Base-by-base conservation (phyloP, 2,888 invertebrate species). In the Siphlonurus alternatus region DNA sequence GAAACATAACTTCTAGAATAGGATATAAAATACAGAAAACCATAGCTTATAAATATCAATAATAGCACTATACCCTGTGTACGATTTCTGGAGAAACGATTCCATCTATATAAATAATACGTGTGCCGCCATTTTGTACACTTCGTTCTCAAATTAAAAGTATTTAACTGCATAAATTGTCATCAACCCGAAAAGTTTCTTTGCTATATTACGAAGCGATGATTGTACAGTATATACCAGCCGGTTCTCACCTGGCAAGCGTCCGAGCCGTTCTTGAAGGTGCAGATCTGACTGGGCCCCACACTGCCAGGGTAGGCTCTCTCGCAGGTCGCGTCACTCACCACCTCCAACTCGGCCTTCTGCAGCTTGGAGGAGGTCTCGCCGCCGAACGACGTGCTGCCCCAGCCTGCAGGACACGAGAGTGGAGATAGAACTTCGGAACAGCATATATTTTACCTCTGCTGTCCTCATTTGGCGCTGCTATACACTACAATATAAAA, bases 381-480 rank as follows among this genome's bases (percentile, higher is more conserved):
- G 0, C 81, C 84, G 0, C 80, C 81, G 61, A 75, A 74, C 19
- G 73, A 77, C 0, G 70, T 62, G 0, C 79, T 78, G 15, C 86
- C 85, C 85, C 85, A 86, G 61, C 86, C 86, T 86, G 67, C 53
- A 72, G 69, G 7, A 38, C n/a, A n/a, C n/a, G n/a, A n/a, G n/a
- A n/a, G n/a, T n/a, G n/a, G n/a, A n/a, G 23, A 60, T 25, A 23
- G 23, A 20, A 2, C 20, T 23, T 23, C 20, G 23, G 19, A 23
- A 61, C 10, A 1, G 24, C 2, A 10, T 10, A 15, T 15, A 1
- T 15, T 59, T 19, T 18, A 19, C 10, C 19, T 59, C 19, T 51
- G n/a, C n/a, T n/a, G n/a, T n/a, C n/a, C n/a, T 51, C 53, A 15
- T 51, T 51, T 51, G 10, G 53, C n/a, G 53, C 53, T 10, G 53